These are phyloP conservation scores for Melitaea athalia DNA, from an alignment of 2,888 invertebrate species.

Conservation along the genomic window DNA sequence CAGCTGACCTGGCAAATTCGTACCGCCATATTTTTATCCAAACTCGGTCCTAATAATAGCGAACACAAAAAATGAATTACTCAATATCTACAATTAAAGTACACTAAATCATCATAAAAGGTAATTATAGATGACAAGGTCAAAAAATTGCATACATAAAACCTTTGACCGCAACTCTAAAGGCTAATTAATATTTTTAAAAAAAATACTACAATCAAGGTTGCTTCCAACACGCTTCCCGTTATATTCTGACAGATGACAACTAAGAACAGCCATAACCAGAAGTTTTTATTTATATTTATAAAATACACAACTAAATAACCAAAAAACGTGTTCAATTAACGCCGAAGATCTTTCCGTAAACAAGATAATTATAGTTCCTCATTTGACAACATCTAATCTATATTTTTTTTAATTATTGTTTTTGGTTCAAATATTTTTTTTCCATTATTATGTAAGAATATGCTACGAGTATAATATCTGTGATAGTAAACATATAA, in stretches of 20 bases:
- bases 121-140: slow-evolving; percentile 7
- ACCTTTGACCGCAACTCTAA: not conserved
- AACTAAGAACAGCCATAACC: slow-evolving; percentile 11
- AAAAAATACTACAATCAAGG: slow-evolving; percentile 29
- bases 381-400: slow-evolving; percentile 17
- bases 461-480: no score
- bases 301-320: slow-evolving; percentile 8
- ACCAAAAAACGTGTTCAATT: slow-evolving; percentile 20
- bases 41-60: no score
- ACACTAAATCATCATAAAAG: not conserved
- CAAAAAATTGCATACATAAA: slow-evolving; percentile 7
- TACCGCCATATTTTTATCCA: no score
- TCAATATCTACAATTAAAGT: no score
- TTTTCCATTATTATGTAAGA: not conserved
- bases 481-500: no score
- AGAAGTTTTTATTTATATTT: slow-evolving; percentile 20
- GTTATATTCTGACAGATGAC: slow-evolving; percentile 18
- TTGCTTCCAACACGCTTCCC: slow-evolving; percentile 21
- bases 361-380: slow-evolving; percentile 32
- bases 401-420: not conserved
- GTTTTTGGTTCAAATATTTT: not conserved
- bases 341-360: slow-evolving; percentile 28
- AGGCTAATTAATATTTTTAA: slow-evolving; percentile 24
- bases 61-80: no score
- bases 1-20: no score